Evolutionary conservation across 2,888 invertebrate species (phyloP), one percentile per base, ranked within the genome.

Genomic region (Tipula lateralis): DNA sequence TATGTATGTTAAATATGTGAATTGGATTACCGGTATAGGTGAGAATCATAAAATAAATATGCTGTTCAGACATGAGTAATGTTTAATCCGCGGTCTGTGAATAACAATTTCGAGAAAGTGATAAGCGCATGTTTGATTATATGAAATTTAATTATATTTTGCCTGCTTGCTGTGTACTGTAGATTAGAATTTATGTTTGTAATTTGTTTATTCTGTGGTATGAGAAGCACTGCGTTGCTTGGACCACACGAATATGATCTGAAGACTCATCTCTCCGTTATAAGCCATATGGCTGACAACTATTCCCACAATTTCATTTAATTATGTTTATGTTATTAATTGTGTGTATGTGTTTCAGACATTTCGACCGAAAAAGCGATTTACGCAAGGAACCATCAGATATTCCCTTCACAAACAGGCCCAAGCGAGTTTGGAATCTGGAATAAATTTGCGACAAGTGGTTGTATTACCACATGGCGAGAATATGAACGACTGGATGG

Each of bases 361-460:
- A 29, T 97, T 97, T 90, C 92, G 95, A 85, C 97, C 97, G 5
- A 96, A 95, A 90, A 97, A 97, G 89, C 93, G 94, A 86, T 96
- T 97, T 90, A 94, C 95, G 84, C 95, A 95, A 84, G 97, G 97
- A 3, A 97, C 97, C 6, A 91, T 97, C 86, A 92, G 96, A 83
- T 96, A 96, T 89, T 95, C 96, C 84, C 91, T 97, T 32, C 96
- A 97, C 88, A 97, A 97, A 89, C 96, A 96, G 88, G 97, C 97
- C 0, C 96, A 96, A 89, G 97, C 97, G 13, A 97, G 96, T 84
- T 91, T 97, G 19, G 96, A 95, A 90, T 96, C 97, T 1, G 97
- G 97, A 2, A 94, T 97, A 85, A 97, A 97, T 91, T 91, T 97
- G 85, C 92, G 95, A 85, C 91, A 92, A 84, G 96, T 95, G 1